These are phyloP conservation scores for Frankliniella intonsa DNA, from an alignment of 2,888 invertebrate genomes.

Conservation along the genomic window DNA sequence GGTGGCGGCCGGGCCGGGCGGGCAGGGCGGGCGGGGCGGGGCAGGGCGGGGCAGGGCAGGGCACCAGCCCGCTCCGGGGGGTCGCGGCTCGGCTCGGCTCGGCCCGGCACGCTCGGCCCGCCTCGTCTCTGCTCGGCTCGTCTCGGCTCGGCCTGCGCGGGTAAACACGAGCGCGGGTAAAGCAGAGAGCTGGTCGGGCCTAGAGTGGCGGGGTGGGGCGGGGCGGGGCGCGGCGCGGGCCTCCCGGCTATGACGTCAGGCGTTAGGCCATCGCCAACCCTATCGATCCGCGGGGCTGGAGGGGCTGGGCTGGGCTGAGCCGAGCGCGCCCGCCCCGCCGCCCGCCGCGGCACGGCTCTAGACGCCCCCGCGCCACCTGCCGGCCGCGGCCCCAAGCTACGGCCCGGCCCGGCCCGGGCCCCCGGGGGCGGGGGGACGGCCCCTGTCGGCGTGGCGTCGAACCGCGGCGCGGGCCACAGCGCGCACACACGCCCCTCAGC, in stretches of 20 bases:
- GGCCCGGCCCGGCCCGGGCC: not conserved
- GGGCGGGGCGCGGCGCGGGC: not conserved
- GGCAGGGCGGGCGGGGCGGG: not conserved
- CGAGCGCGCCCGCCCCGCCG: not conserved
- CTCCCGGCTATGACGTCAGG: not conserved
- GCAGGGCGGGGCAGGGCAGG: not conserved
- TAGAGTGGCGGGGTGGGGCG: not conserved
- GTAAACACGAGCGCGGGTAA: constrained; percentile 1
- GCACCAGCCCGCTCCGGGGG: not conserved
- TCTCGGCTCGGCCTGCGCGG: not conserved
- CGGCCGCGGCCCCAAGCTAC: not conserved
- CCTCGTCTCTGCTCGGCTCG: not conserved
- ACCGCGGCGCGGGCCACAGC: not conserved
- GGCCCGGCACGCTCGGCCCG: no score
- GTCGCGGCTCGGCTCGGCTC: no score
- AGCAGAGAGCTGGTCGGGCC: not conserved
- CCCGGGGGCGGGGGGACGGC: not conserved
- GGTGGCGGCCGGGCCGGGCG: not conserved
- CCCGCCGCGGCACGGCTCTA: not conserved
- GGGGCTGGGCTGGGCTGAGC: not conserved
- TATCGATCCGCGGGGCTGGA: constrained; percentile 7
- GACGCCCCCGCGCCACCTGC: constrained; percentile 5
- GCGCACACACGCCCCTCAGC: not conserved
- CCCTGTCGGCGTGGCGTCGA: not conserved
- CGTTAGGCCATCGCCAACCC: constrained; percentile 10